These are phyloP conservation scores for Origma solitaria DNA, from an alignment of 2,113 vertebrate genomes.

Conservation along the genomic window DNA sequence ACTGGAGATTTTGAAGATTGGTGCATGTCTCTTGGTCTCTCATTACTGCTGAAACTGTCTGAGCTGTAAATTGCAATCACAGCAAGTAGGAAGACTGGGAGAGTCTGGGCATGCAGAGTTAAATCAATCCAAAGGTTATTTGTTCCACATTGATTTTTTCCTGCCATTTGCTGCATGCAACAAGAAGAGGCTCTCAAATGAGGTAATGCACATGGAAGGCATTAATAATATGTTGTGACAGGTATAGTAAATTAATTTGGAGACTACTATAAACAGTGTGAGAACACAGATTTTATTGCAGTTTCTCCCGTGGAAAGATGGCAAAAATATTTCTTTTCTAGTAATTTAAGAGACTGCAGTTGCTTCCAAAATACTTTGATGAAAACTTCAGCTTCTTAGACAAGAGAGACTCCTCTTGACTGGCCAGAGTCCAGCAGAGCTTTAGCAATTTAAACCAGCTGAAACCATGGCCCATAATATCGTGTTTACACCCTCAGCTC, in stretches of 20 bases:
- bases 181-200: neutral
- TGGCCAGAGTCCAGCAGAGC: constrained; percentile 18
- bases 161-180: neutral
- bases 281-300: neutral
- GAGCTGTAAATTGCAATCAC: neutral
- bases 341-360: constrained; percentile 9
- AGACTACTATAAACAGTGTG: neutral
- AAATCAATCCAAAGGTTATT: neutral
- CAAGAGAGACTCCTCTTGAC: neutral
- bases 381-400: constrained; percentile 38
- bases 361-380: constrained; percentile 24
- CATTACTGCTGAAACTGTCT: neutral
- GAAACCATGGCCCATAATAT: neutral
- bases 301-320: constrained; percentile 33
- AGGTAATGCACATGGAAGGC: constrained; percentile 7
- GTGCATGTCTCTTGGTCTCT: neutral
- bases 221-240: constrained; percentile 23
- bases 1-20: neutral
- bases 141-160: neutral
- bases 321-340: constrained; percentile 23
- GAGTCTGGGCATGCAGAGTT: neutral
- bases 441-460: constrained; percentile 49
- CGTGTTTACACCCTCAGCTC: constrained; percentile 55
- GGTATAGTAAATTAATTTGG: constrained; percentile 31
- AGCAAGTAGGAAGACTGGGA: neutral